A percentile compares a stretch with the other conserved stretches of the same genome.
Evolutionary conservation across 2,113 vertebrate genomes (phyloP).

Genomic region (Forbesichthys agassizii): DNA sequence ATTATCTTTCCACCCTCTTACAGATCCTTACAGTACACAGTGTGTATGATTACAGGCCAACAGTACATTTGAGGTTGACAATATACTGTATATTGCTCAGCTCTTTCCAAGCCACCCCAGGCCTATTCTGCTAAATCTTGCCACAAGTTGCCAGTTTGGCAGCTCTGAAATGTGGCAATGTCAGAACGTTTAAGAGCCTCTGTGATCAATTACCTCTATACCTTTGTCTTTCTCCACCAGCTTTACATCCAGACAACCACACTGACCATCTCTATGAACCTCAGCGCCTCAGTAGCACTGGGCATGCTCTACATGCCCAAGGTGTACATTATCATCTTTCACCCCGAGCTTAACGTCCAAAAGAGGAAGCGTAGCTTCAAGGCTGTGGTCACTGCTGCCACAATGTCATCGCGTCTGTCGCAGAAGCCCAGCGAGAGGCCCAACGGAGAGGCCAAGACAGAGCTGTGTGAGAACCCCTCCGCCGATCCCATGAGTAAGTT

Average conservation of each 20-base stretch:
- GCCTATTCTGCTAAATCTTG: too few relatives aligned
- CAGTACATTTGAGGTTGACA: too few relatives aligned
- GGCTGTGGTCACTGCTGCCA: conserved; percentile 93
- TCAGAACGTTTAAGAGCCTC: too few relatives aligned
- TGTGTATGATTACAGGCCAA: too few relatives aligned
- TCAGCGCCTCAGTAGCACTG: conserved; percentile 96
- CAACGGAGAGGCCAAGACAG: conserved; percentile 94
- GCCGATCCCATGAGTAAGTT: conserved; percentile 76
- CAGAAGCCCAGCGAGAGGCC: conserved; percentile 92
- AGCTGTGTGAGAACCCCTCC: conserved; percentile 88
- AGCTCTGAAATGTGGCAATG: too few relatives aligned
- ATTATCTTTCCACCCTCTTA: too few relatives aligned
- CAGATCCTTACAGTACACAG: too few relatives aligned
- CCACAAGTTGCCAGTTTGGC: too few relatives aligned
- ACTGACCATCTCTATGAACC: conserved; percentile 96
- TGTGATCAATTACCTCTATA: conserved; percentile 4
- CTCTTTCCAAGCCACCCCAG: too few relatives aligned
- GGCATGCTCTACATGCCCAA: conserved; percentile 99
- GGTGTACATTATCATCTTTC: conserved; percentile 98
- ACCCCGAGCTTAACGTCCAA: conserved; percentile 95
- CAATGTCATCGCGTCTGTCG: conserved; percentile 91
- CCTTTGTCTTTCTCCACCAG: conserved; percentile 72
- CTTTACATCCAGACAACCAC: conserved; percentile 98
- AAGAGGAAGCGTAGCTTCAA: conserved; percentile 97
- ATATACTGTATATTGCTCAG: too few relatives aligned